phyloP scores from a whole-genome alignment of 53 echinoderm and acorn worm species.

The Paracentrotus lividus region DNA sequence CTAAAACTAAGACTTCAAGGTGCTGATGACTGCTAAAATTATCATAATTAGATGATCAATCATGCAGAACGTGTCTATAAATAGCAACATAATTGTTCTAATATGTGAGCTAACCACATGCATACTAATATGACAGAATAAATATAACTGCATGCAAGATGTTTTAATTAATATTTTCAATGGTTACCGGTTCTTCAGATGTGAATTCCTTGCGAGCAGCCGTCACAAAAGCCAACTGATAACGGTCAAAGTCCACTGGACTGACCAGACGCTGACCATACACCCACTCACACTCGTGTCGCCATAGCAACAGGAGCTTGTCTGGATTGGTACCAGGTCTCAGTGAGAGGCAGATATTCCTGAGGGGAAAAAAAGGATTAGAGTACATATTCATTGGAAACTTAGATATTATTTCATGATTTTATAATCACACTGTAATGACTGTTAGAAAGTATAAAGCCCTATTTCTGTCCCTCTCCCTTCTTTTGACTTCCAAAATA shows the following conservation, averaged over 20 bases:
- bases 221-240: constrained; percentile 90
- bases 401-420: too few species aligned
- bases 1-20: not conserved
- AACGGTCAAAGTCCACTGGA: constrained; percentile 91
- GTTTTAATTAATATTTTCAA: not conserved
- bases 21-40: not conserved
- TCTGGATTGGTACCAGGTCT: constrained; percentile 78
- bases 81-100: not conserved
- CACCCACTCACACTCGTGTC: constrained; percentile 94
- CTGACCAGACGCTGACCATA: constrained; percentile 93
- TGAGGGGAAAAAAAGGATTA: constrained; percentile 56
- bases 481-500: too few species aligned
- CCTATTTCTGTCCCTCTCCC: too few species aligned
- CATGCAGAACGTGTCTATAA: not conserved
- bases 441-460: too few species aligned
- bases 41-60: not conserved
- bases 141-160: not conserved
- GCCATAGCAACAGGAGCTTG: constrained; percentile 91
- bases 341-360: constrained; percentile 91
- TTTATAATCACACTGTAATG: too few species aligned
- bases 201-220: constrained; percentile 96
- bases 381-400: too few species aligned
- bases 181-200: constrained; percentile 87
- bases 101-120: not conserved
- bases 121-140: not conserved